Base-by-base conservation (phyloP, 2,797 vertebrate species). In the Neoniphon sammara region DNA sequence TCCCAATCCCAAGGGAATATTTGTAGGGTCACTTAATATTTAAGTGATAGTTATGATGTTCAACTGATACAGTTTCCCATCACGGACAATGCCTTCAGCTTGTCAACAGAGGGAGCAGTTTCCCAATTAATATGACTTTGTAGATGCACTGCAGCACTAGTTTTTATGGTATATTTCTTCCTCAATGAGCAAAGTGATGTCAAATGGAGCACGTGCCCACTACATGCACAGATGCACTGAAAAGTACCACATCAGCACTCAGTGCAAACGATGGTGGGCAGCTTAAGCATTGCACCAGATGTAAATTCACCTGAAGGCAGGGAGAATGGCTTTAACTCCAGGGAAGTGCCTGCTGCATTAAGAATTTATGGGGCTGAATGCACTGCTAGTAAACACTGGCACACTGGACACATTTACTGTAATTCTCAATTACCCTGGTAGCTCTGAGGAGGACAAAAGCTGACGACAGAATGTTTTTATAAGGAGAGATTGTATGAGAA, bases 91-190 rank as follows among this genome's bases (percentile, higher is more conserved):
- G 72, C 18, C 66, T 15, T 20, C 34, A 0, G 1, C 20, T 63
- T 17, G 53, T 23, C 92, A 83, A 20, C 70, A 92, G 93, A 83
- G 85, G 90, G 91, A 71, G 83, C 77, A 5, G 2, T 80, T 75
- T 73, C 80, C 85, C 79, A 65, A 69, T 58, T n/a, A 11, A 10
- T 54, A n/a, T 52, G 54, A 60, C 47, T 67, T 14, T 53, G 21
- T 23, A 46, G 36, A 47, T 20, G 52, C 52, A 53, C 84, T 84
- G 80, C 77, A 77, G 74, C 76, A 55, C 53, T 56, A 34, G 27
- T 30, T 85, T 75, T 34, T 31, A 53, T 46, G 20, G 57, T 17
- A 34, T 23, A 58, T 67, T 70, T 75, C 49, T 23, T 73, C 30
- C 55, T 61, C 70, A 82, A 67, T 65, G 61, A 71, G 66, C 39